Evolutionary conservation across 2,888 invertebrate genomes (phyloP).

Genomic region (Bugula neritina): DNA sequence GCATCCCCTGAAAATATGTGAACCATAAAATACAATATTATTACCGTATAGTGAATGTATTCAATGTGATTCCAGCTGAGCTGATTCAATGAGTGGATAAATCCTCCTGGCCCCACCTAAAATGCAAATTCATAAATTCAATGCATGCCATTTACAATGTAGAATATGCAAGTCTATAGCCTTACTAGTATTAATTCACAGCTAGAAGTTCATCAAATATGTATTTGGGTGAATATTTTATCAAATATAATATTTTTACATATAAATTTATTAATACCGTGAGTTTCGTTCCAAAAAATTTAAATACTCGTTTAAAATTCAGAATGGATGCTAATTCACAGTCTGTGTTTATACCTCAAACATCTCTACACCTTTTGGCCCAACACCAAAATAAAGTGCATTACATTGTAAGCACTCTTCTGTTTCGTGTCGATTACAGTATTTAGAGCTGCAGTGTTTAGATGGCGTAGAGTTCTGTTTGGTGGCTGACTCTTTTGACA

Average conservation of each 20-base stretch:
- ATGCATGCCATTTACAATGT: background rate
- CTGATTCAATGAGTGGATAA: background rate
- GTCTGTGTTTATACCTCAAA: constrained; percentile 24
- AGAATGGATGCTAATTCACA: no score
- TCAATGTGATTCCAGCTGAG: constrained; percentile 7
- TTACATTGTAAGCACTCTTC: constrained; percentile 12
- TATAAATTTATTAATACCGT: no score
- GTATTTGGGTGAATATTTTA: no score
- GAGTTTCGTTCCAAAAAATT: no score
- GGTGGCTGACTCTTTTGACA: constrained; percentile 9
- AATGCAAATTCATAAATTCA: background rate
- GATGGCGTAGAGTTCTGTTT: background rate
- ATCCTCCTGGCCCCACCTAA: constrained; percentile 12
- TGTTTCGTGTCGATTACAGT: background rate
- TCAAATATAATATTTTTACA: no score
- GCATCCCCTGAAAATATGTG: no score
- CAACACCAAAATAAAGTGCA: background rate
- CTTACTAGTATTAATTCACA: no score
- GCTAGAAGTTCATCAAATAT: no score
- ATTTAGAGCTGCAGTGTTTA: background rate
- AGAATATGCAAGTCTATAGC: no score
- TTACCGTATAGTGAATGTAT: constrained; percentile 1
- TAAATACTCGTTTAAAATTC: no score
- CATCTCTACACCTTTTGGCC: constrained; percentile 11
- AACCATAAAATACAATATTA: no score